These are phyloP conservation scores for Cydia amplana DNA, from an alignment of 1,140 invertebrate species.

Conservation along the genomic window DNA sequence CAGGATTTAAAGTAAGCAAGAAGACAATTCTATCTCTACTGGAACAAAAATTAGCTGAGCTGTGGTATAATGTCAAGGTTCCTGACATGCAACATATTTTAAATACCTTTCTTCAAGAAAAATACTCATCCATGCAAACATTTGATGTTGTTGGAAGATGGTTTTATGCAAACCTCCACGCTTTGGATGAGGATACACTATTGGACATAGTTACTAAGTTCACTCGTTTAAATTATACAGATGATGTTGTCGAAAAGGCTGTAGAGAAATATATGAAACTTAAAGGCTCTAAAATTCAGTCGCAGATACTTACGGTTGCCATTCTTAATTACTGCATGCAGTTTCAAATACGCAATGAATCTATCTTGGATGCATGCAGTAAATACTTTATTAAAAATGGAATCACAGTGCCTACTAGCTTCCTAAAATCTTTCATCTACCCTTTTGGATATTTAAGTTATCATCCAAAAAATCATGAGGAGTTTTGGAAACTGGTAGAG, in stretches of 20 bases:
- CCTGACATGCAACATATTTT: conserved; percentile 81
- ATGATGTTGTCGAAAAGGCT: conserved; percentile 80
- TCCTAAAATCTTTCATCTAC: conserved; percentile 81
- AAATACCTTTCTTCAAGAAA: conserved; percentile 64
- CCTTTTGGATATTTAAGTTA: conserved; percentile 84
- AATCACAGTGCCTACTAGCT: conserved; percentile 75
- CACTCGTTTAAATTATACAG: conserved; percentile 77
- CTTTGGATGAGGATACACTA: conserved; percentile 81
- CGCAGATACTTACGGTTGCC: conserved; percentile 80
- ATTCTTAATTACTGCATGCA: conserved; percentile 83
- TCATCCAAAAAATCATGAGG: conserved; percentile 73
- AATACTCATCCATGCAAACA: conserved; percentile 74
- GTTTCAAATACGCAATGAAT: conserved; percentile 80
- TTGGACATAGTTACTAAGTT: conserved; percentile 82
- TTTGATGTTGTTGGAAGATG: conserved; percentile 80
- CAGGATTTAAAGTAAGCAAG: conserved; percentile 81
- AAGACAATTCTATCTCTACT: conserved; percentile 82
- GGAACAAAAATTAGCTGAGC: conserved; percentile 81
- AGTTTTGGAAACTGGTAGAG: conserved; percentile 84
- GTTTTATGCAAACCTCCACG: conserved; percentile 83
- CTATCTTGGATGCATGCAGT: conserved; percentile 81
- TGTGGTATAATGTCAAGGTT: conserved; percentile 81
- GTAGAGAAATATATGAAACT: conserved; percentile 82
- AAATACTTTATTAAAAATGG: conserved; percentile 81
- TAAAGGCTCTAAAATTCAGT: conserved; percentile 76